These are phyloP conservation scores for Chionodraco myersi DNA, from an alignment of 2,113 vertebrate species.

Conservation along the genomic window DNA sequence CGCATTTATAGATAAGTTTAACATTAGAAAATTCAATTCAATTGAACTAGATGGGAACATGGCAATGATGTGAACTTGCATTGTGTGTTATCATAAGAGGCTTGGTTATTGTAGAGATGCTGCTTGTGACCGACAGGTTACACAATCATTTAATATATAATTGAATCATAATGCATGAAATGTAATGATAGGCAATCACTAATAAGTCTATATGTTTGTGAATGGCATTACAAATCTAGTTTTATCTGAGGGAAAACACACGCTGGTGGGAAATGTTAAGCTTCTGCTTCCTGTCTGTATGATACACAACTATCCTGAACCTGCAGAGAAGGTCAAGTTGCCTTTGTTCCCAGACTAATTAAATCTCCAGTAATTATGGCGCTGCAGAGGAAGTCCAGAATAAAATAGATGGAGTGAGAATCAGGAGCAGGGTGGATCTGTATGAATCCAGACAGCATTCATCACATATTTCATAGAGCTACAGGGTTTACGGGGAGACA, in stretches of 20 bases:
- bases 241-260: background rate
- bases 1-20: too few species aligned
- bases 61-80: too few species aligned
- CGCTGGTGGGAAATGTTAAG: constrained; percentile 6
- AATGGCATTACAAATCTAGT: too few species aligned
- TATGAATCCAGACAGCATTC: constrained; percentile 36
- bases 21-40: too few species aligned
- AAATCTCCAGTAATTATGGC: constrained; percentile 69
- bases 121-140: too few species aligned
- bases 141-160: too few species aligned
- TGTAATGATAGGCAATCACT: too few species aligned
- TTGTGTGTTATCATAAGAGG: too few species aligned
- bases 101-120: too few species aligned
- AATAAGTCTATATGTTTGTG: too few species aligned
- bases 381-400: constrained; percentile 49
- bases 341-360: constrained; percentile 76
- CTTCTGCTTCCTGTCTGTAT: constrained; percentile 13
- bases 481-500: background rate
- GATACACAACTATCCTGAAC: constrained; percentile 33
- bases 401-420: constrained; percentile 48
- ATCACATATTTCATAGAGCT: constrained; percentile 30
- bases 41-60: too few species aligned
- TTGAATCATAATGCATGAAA: too few species aligned
- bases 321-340: constrained; percentile 58
- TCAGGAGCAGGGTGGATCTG: constrained; percentile 28